Evolutionary conservation across 2,797 vertebrate genomes (phyloP), one percentile per base, ranked within the genome.

Genomic region (Xerus rutilus): DNA sequence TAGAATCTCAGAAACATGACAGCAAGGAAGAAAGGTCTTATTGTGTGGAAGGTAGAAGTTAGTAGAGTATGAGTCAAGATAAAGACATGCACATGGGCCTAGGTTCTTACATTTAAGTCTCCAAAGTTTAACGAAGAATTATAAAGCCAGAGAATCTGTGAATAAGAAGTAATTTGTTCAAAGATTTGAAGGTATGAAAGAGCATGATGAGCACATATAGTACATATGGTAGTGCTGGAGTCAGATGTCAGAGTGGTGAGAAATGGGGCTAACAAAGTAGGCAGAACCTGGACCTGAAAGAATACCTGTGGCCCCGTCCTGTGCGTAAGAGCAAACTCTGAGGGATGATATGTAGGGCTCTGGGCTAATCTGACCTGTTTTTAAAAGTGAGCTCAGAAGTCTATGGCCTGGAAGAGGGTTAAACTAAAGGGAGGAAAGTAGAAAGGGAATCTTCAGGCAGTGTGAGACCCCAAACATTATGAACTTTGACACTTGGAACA

Each of bases 111-210:
- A 57, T 35, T 69, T 45, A 77, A 45, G 14, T 79, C 65, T 77
- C 70, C 5, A 73, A 83, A 83, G 32, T 12, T 6, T 91, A 73
- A n/a, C 85, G 30, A 89, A 72, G 13, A 67, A 35, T 52, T 73
- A 57, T 47, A 2, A 1, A 87, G 39, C 32, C n/a, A 73, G 39
- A 74, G 28, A 67, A 32, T 65, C 13, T 32, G 28, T 32, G 21
- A 90, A 57, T 39, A 64, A 0, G 25, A 62, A 83, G 28, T 21
- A 84, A 12, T 83, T 78, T 82, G 12, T 70, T 49, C 18, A 52
- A 83, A 70, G 54, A 87, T 21, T 89, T 93, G 72, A 95, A 86
- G 23, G 25, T 52, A 32, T 65, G 57, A 79, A 64, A 78, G 35
- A 83, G 14, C 62, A 32, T 69, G 45, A 70, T 93, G 30, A 4